Conservation (phyloP, 2,888 invertebrate species). For the Coecobrya sp. region DNA sequence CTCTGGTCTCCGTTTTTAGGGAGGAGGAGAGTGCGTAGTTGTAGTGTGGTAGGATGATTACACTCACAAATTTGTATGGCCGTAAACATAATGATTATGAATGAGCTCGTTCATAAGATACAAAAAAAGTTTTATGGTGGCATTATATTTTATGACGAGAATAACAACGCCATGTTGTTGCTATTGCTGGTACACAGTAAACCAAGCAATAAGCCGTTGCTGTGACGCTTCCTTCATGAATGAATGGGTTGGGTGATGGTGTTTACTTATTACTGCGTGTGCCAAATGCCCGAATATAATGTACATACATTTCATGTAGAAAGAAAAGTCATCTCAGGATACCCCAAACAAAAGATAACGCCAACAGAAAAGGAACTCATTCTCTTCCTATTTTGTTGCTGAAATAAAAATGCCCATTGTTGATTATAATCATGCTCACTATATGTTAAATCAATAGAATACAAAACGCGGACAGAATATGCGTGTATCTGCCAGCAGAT, state of each 20-base stretch:
- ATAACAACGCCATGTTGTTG: neutral
- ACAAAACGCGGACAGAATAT: neutral
- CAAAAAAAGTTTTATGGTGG: neutral
- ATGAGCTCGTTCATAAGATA: conserved; percentile 10
- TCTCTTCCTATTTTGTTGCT: too few relatives aligned
- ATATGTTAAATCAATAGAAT: neutral
- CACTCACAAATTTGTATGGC: conserved; percentile 3
- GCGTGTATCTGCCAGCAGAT: neutral
- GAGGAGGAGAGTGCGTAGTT: neutral
- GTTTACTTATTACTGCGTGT: neutral
- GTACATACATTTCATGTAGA: neutral
- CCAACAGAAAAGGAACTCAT: too few relatives aligned
- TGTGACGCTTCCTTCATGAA: neutral
- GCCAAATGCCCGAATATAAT: neutral
- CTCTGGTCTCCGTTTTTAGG: neutral
- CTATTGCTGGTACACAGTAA: neutral
- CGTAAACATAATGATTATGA: conserved; percentile 41
- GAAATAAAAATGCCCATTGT: too few relatives aligned
- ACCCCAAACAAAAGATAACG: neutral
- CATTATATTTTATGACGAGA: conserved; percentile 10
- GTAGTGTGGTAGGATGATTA: neutral
- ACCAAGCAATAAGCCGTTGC: too few relatives aligned
- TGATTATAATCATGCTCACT: too few relatives aligned
- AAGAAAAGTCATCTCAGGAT: neutral
- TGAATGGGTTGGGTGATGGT: neutral